Evolutionary conservation across 2,113 vertebrate genomes (phyloP), one percentile per base, ranked within the genome.

Genomic region (Catharus bicknelli): DNA sequence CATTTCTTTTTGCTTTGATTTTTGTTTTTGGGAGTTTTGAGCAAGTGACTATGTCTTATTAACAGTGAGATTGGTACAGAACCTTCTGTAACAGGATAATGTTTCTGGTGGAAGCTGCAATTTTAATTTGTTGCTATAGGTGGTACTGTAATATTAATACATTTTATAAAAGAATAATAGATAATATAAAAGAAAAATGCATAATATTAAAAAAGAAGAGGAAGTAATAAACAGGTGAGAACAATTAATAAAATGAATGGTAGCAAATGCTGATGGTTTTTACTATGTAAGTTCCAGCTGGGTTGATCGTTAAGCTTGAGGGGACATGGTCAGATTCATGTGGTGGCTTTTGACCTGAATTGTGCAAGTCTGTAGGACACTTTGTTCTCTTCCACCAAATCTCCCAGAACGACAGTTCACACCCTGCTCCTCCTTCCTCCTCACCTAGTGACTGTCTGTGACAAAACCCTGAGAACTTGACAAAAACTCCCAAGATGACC

Each of bases 91-190:
- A 64, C 22, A 50, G 34, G 22, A 58, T 68, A 11, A 3, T 48
- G 6, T 62, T 95, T 69, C 21, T 62, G 45, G 70, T 62, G 67
- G 59, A 85, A 86, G 79, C 36, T 95, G 88, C 88, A 93, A 58
- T 95, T 95, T 95, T 93, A 77, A 87, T 96, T 90, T 95, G 63
- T 93, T 96, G 75, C 95, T 94, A 96, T 96, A 96, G 95, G 79
- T 95, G 88, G 95, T 94, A 96, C 90, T 95, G 63, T 92, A 86
- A 96, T 95, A 87, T 95, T 95, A 96, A 95, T 93, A 47, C 29
- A 93, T 69, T 80, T 61, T 32, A 45, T 36, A 72, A 79, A 84
- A 89, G 53, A 68, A 54, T 91, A 81, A 94, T 89, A 27, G 30
- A 89, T 72, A 84, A 63, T 43, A 42, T 38, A 42, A 77, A 83